Conservation (phyloP, 2,888 invertebrate genomes). For the Cerastis rubricosa region DNA sequence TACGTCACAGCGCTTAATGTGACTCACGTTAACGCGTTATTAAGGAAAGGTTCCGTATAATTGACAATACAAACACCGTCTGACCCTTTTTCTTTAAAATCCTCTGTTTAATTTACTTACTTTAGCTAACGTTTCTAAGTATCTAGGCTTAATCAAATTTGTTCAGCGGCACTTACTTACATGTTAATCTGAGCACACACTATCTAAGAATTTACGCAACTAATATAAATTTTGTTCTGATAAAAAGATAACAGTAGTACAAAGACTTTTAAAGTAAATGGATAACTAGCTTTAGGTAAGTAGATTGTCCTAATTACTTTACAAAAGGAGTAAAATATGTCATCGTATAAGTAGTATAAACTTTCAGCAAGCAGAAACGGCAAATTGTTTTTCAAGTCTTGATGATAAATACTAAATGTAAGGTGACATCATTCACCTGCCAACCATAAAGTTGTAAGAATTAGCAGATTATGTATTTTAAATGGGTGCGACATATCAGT, state of each 20-base stretch:
- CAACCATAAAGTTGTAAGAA: conserved; percentile 48
- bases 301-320: background rate
- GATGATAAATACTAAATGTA: conserved; percentile 46
- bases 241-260: conserved; percentile 50
- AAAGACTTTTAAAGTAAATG: conserved; percentile 29
- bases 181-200: conserved; percentile 47
- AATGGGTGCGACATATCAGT: conserved; percentile 64
- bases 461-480: conserved; percentile 61
- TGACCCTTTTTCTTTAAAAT: conserved; percentile 15
- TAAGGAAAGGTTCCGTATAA: background rate
- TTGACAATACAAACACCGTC: background rate
- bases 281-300: conserved; percentile 23
- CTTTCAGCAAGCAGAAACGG: conserved; percentile 5
- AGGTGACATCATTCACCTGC: conserved; percentile 55
- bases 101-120: conserved; percentile 24
- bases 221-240: conserved; percentile 51
- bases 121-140: conserved; percentile 30
- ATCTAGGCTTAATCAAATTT: conserved; percentile 45
- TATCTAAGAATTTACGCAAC: conserved; percentile 50
- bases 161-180: conserved; percentile 42
- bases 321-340: background rate
- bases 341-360: background rate
- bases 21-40: background rate
- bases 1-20: background rate
- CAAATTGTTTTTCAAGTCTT: conserved; percentile 34